Conservation (phyloP, 2,888 invertebrate species). For the Germaria angustata region DNA sequence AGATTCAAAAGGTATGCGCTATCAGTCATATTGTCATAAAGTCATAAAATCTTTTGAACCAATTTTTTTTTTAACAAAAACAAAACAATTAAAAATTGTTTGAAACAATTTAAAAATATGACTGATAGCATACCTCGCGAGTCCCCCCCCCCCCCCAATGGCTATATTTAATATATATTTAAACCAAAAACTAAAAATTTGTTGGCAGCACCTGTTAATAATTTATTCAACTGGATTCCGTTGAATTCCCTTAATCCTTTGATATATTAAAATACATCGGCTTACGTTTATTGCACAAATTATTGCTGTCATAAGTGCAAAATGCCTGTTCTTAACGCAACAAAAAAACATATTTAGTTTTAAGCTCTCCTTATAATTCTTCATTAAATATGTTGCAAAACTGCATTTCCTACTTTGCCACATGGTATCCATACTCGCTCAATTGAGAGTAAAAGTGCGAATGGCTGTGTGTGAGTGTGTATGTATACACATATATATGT, state of each 20-base stretch:
- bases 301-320: neutral
- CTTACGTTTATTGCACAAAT: neutral
- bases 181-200: neutral
- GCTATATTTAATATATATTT: no score
- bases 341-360: neutral
- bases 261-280: neutral
- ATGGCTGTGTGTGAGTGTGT: neutral
- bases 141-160: no score
- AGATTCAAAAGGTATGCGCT: no score
- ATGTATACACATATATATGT: neutral
- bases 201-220: neutral
- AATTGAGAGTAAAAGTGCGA: neutral
- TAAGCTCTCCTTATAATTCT: conserved; percentile 33
- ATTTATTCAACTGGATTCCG: neutral
- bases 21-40: no score
- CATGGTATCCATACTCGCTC: neutral
- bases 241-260: neutral
- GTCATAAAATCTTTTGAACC: no score
- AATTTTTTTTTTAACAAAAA: no score
- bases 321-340: neutral
- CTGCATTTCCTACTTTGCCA: conserved; percentile 41
- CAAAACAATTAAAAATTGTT: no score
- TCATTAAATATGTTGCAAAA: conserved; percentile 53
- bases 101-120: no score
- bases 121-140: no score